Conservation (phyloP, 2,888 invertebrate genomes). For the Steinernema scapterisci region DNA sequence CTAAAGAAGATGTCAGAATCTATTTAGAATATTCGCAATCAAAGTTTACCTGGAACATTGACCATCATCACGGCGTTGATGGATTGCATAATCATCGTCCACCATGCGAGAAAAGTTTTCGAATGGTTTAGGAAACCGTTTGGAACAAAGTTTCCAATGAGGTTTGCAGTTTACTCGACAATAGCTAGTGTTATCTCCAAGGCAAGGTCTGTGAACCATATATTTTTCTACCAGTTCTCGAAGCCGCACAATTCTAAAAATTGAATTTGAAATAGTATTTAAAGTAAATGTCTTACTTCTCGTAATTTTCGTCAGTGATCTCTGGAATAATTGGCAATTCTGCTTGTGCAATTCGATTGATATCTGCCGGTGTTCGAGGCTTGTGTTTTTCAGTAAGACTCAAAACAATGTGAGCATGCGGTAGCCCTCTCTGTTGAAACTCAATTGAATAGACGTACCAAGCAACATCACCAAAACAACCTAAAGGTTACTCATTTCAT, state of each 20-base stretch:
- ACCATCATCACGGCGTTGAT: neutral
- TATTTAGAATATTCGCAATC: neutral
- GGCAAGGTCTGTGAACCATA: neutral
- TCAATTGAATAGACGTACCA: slow-evolving; percentile 3
- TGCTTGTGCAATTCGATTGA: neutral
- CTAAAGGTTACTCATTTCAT: too few species aligned
- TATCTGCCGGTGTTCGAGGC: neutral
- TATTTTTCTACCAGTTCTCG: neutral
- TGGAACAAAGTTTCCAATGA: neutral
- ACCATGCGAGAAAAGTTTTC: neutral
- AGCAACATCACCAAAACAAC: neutral
- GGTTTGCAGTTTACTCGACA: neutral
- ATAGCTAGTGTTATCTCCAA: neutral
- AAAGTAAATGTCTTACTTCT: too few species aligned
- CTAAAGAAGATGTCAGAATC: neutral
- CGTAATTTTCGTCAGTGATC: neutral
- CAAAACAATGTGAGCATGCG: neutral
- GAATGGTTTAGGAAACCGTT: neutral
- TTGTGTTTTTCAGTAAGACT: neutral
- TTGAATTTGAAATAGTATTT: too few species aligned
- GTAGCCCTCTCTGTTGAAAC: neutral
- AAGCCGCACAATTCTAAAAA: too few species aligned
- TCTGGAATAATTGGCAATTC: neutral
- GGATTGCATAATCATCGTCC: neutral
- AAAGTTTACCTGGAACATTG: neutral